Conservation (phyloP, 2,888 invertebrate species). For the Hecatera dysodea region DNA sequence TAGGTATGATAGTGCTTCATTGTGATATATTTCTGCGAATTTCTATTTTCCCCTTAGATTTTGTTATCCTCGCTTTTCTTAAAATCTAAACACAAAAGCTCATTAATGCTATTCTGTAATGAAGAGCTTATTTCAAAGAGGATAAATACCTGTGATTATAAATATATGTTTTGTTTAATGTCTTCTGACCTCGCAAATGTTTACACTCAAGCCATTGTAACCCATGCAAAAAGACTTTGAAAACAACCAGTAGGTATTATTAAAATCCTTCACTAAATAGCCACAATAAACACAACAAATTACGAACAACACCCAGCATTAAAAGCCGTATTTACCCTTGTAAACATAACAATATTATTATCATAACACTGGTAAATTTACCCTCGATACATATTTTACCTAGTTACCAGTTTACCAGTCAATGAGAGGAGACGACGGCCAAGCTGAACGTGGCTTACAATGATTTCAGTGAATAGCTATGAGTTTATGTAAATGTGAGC, state of each 20-base stretch:
- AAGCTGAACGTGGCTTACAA: conserved; percentile 45
- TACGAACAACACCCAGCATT: conserved; percentile 19
- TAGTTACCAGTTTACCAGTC: conserved; percentile 47
- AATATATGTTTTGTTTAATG: too few species aligned
- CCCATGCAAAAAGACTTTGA: neutral
- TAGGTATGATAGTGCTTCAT: neutral
- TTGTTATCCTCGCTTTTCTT: neutral
- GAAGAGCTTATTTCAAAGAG: neutral
- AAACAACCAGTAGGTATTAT: conserved; percentile 17
- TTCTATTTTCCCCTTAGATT: neutral
- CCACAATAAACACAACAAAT: conserved; percentile 14
- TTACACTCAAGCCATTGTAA: neutral
- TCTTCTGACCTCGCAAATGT: neutral
- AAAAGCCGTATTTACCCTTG: conserved; percentile 30
- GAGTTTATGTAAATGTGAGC: conserved; percentile 56
- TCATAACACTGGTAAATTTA: conserved; percentile 50
- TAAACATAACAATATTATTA: conserved; percentile 34
- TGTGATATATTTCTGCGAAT: neutral
- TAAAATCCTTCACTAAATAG: conserved; percentile 11
- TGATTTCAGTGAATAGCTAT: conserved; percentile 53
- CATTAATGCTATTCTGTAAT: neutral
- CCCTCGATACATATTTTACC: conserved; percentile 55
- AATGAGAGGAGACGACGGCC: conserved; percentile 32
- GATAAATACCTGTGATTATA: neutral
- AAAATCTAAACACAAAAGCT: neutral